Conservation (phyloP, 2,888 invertebrate species). For the Xanthostigma xanthostigma region DNA sequence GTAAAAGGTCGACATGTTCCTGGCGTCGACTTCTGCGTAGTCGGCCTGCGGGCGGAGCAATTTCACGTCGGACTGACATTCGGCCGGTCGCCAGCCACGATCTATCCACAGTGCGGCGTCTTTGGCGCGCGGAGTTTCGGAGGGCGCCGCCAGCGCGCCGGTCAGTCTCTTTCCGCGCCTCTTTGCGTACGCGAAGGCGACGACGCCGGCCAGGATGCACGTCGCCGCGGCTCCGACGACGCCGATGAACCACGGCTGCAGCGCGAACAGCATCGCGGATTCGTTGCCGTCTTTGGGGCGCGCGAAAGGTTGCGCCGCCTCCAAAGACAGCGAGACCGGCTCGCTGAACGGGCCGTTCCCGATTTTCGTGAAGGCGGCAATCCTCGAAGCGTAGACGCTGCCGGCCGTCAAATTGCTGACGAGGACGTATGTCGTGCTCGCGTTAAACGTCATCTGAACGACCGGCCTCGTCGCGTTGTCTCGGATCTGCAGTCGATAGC, state of each 20-base stretch:
- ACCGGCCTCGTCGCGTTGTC: not conserved
- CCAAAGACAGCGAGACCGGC: constrained; percentile 38
- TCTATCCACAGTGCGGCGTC: constrained; percentile 41
- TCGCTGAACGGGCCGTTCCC: constrained; percentile 82
- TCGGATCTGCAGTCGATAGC: not conserved
- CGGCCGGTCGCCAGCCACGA: constrained; percentile 48
- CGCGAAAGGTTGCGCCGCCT: not conserved
- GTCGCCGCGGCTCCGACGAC: constrained; percentile 42
- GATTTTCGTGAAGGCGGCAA: constrained; percentile 75
- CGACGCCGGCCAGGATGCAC: constrained; percentile 26
- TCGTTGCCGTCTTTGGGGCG: not conserved
- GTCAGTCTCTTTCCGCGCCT: constrained; percentile 16
- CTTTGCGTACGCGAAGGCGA: constrained; percentile 37
- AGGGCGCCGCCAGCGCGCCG: not conserved
- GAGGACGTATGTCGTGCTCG: constrained; percentile 76
- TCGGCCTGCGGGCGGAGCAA: constrained; percentile 30
- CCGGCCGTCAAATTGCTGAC: constrained; percentile 78
- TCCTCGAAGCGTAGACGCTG: constrained; percentile 72
- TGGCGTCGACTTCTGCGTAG: constrained; percentile 51
- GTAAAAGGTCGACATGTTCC: constrained; percentile 56
- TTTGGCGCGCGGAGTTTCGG: not conserved
- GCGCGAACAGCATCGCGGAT: constrained; percentile 33
- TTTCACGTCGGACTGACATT: constrained; percentile 22
- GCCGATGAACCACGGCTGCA: constrained; percentile 63
- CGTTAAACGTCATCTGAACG: constrained; percentile 59